Evolutionary conservation across 2,113 vertebrate species (phyloP).

Genomic region (Triplophysa dalaica): DNA sequence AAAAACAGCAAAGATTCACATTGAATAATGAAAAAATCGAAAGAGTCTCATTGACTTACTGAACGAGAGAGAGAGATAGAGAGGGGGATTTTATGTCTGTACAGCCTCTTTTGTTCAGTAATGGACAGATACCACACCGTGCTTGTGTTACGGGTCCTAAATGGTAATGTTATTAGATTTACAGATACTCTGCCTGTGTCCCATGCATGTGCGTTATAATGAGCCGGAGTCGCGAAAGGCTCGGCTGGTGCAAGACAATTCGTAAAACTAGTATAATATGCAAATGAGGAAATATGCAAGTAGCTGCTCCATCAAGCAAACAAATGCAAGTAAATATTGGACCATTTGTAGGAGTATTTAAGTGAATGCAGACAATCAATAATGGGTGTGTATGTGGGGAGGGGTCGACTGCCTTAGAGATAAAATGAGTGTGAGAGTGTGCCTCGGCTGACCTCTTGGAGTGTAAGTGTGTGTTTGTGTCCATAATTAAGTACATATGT

Average conservation of each 20-base stretch:
- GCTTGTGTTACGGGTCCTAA: slow-evolving; percentile 34
- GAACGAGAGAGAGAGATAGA: slow-evolving; percentile 19
- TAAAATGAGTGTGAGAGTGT: slow-evolving; percentile 20
- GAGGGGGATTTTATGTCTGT: background rate
- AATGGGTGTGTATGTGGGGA: slow-evolving; percentile 24
- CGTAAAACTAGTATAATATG: slow-evolving; percentile 35
- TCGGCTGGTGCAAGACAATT: slow-evolving; percentile 28
- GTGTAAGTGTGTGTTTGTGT: slow-evolving; percentile 43
- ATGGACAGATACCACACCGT: slow-evolving; percentile 28
- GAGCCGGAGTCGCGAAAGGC: slow-evolving; percentile 38
- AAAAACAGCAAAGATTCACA: background rate
- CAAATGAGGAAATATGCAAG: background rate
- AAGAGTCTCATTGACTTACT: background rate
- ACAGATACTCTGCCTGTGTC: slow-evolving; percentile 35
- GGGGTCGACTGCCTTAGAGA: background rate
- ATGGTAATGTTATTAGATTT: slow-evolving; percentile 50
- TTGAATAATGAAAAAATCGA: background rate
- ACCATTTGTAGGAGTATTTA: slow-evolving; percentile 40
- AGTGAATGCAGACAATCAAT: slow-evolving; percentile 29
- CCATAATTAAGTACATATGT: slow-evolving; percentile 37
- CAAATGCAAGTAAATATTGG: slow-evolving; percentile 46
- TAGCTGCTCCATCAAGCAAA: slow-evolving; percentile 41
- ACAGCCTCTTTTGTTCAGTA: slow-evolving; percentile 4
- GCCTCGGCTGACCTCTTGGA: slow-evolving; percentile 48
- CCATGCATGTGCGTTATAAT: slow-evolving; percentile 37